Evolutionary conservation across 2,113 vertebrate species (phyloP).

Genomic region (Nothocercus nigrocapillus): DNA sequence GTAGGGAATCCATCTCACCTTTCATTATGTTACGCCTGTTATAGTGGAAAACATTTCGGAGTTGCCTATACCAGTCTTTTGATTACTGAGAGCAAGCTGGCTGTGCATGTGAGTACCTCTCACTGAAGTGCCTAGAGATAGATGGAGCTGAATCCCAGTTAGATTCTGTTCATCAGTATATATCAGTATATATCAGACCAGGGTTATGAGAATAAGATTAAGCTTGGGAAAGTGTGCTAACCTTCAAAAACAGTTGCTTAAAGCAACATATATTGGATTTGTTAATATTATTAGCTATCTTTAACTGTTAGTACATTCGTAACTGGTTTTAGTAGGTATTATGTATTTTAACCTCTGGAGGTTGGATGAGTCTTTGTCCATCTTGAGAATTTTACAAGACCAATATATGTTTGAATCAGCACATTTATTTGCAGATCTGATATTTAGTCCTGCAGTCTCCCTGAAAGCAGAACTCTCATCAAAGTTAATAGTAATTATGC

Average conservation of each 20-base stretch:
- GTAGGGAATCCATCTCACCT: neutral
- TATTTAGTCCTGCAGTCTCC: neutral
- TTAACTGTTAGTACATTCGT: neutral
- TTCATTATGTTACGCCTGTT: neutral
- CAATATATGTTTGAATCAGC: neutral
- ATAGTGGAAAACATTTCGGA: neutral
- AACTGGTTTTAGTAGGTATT: neutral
- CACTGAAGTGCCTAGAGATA: neutral
- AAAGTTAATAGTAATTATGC: neutral
- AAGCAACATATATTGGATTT: neutral
- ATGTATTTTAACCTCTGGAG: neutral
- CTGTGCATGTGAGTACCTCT: neutral
- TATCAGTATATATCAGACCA: neutral
- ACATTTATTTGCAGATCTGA: neutral
- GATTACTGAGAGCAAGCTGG: neutral
- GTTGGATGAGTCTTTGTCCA: neutral
- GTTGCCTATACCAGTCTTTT: neutral
- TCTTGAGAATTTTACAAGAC: neutral
- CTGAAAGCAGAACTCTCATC: neutral
- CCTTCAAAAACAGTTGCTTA: neutral
- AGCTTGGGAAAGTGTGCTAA: neutral
- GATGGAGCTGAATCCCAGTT: neutral
- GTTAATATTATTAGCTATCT: neutral
- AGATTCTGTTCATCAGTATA: neutral
- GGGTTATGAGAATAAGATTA: neutral